phyloP scores from a whole-genome alignment of 2,797 vertebrate species.

The Iguana delicatissima region DNA sequence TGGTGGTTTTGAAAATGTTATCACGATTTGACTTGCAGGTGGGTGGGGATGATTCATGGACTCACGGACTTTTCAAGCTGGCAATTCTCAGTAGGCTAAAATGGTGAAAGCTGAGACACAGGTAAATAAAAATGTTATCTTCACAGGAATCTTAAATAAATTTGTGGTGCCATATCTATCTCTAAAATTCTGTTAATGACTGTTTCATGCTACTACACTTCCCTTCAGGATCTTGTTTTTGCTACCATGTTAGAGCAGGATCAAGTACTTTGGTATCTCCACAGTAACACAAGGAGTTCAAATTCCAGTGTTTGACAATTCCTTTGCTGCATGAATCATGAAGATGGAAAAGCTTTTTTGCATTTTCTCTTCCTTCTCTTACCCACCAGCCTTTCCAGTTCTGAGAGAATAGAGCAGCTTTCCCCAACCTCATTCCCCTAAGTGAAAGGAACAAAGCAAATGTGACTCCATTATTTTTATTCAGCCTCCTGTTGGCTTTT shows the following conservation, averaged over 20 bases:
- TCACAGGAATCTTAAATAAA: constrained; percentile 6
- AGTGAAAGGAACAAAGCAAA: too few species aligned
- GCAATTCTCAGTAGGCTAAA: neutral
- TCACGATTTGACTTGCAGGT: constrained; percentile 15
- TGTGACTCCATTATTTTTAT: too few species aligned
- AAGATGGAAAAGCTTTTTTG: neutral
- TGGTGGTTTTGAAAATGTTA: constrained; percentile 3
- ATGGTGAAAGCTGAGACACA: neutral
- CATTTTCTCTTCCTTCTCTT: neutral
- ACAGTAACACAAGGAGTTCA: neutral
- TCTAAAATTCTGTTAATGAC: neutral
- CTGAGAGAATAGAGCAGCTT: too few species aligned
- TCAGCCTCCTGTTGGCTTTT: too few species aligned
- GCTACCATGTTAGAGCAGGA: neutral
- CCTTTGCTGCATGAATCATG: neutral
- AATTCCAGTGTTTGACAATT: neutral
- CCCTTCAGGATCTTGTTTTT: neutral
- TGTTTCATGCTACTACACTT: neutral
- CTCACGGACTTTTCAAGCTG: neutral
- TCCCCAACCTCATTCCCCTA: neutral
- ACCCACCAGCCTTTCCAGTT: too few species aligned
- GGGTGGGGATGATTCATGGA: neutral
- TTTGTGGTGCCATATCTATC: neutral
- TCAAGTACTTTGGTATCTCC: neutral
- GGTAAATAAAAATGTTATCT: neutral